phyloP scores from a whole-genome alignment of 2,113 vertebrate species.

The Natator depressus region DNA sequence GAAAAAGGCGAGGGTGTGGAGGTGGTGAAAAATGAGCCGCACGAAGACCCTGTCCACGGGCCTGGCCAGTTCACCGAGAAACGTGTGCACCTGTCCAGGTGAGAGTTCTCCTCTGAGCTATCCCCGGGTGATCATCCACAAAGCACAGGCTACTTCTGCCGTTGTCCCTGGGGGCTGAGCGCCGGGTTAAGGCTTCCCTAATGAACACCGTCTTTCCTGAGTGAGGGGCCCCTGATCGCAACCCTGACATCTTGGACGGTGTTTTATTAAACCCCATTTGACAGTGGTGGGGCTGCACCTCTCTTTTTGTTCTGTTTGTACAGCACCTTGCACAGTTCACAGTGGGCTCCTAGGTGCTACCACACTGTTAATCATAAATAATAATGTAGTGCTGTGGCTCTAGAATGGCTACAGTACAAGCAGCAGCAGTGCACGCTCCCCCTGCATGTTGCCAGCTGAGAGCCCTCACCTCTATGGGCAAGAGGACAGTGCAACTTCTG shows the following conservation, averaged over 20 bases:
- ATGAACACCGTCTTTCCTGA: neutral
- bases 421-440: neutral
- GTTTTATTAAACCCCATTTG: neutral
- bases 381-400: neutral
- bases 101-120: neutral
- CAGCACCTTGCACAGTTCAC: neutral
- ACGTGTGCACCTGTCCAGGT: constrained; percentile 92
- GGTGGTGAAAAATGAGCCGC: constrained; percentile 87
- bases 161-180: neutral
- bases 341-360: neutral
- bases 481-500: neutral
- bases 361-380: neutral
- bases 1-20: constrained; percentile 90
- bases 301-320: neutral
- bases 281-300: neutral
- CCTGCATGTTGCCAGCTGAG: neutral
- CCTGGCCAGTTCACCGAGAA: constrained; percentile 91
- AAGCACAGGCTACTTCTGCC: neutral
- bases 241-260: neutral
- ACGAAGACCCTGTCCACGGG: constrained; percentile 86
- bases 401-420: neutral
- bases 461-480: neutral
- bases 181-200: neutral
- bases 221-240: no score
- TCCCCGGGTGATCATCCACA: fast-evolving